Evolutionary conservation across 2,113 vertebrate species (phyloP).

Genomic region (Colaptes auratus): DNA sequence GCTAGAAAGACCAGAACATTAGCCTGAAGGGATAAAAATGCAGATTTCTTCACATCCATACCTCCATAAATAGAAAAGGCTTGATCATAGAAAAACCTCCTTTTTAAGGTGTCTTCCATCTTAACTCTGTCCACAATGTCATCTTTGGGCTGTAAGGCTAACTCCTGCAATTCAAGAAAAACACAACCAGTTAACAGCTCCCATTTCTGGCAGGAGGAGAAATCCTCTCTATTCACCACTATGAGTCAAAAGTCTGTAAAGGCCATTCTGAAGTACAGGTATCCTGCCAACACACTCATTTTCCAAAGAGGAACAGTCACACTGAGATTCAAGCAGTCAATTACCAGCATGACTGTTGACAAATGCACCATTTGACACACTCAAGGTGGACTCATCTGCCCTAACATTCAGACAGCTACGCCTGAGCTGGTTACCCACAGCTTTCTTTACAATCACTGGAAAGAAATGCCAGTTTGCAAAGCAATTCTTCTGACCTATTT

Average conservation of each 20-base stretch:
- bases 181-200: neutral
- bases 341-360: neutral
- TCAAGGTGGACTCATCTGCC: neutral
- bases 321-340: neutral
- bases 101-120: slow-evolving; percentile 98
- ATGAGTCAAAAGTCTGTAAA: neutral
- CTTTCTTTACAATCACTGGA: neutral
- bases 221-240: neutral
- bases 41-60: slow-evolving; percentile 55
- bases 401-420: neutral
- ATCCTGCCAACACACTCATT: neutral
- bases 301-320: neutral
- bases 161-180: slow-evolving; percentile 79
- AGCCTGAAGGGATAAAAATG: neutral
- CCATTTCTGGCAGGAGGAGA: neutral
- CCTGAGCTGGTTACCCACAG: neutral
- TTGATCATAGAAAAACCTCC: slow-evolving; percentile 98
- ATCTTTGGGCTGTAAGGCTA: slow-evolving; percentile 95
- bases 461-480: neutral
- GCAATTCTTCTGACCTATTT: neutral
- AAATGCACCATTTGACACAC: neutral
- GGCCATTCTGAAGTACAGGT: neutral
- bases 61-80: slow-evolving; percentile 99
- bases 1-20: neutral
- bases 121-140: slow-evolving; percentile 93